Evolutionary conservation across 2,888 invertebrate genomes (phyloP), one percentile per base, ranked within the genome.

Genomic region (Liodrosophila aerea): DNA sequence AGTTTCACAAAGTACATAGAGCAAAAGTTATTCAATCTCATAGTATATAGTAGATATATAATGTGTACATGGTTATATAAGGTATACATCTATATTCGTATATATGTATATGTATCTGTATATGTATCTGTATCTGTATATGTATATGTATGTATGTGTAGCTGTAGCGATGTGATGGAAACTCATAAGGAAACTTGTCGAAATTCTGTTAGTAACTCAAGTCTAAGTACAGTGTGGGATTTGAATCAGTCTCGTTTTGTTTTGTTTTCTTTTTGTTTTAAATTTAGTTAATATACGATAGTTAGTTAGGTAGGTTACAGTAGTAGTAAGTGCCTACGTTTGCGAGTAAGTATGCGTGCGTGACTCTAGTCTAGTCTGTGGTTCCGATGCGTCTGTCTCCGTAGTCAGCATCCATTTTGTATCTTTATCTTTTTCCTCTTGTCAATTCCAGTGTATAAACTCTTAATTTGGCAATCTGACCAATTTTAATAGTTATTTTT

Each of bases 161-260:
- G 27, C 51, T 27, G 34, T 31, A 11, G 22, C 44, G 43, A 46
- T 11, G 22, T 16, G 3, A 16, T 34, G 9, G 2, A 15, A 59
- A 31, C 36, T 13, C 1, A 40, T 34, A 39, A 8, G 47, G 11
- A 50, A 68, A 46, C 15, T 46, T 9, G 36, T 63, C 31, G n/a
- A 45, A 45, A 52, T 16, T n/a, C n/a, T 7, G 16, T 33, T 27
- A 33, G 4, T n/a, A 43, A 64, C 13, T 36, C 13, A 63, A 31
- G 31, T 13, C 40, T 53, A 54, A 54, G 36, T 44, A 11, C 27
- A 13, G 7, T 12, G n/a, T 18, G 34, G 31, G 16, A 13, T 39
- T 18, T 31, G 30, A 43, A 67, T 62, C 57, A 67, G 68, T 67
- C 66, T 67, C 67, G 51, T 52, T 67, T 37, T 56, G 2, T 22